Evolutionary conservation across 2,797 vertebrate species (phyloP), one percentile per base, ranked within the genome.

Genomic region (Paramormyrops hopkinsi): DNA sequence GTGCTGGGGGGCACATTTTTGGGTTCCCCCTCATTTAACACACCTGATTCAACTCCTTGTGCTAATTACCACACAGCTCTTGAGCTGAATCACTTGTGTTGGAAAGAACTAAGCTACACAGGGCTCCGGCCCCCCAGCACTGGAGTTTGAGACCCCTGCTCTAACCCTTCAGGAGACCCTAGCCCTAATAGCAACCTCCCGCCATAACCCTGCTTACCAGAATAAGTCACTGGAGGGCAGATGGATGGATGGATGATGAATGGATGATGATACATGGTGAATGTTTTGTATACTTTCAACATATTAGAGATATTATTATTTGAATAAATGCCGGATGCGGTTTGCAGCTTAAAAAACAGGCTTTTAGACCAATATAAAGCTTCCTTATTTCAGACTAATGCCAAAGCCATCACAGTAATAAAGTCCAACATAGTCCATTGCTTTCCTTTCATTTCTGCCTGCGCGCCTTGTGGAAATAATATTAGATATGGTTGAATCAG

Each of bases 401-500:
- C 25, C 87, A 88, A 54, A 69, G 11, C 59, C n/a, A 54, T 88
- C 56, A 88, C 59, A 46, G 37, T 69, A 87, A 87, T 69, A 65
- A 69, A 65, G 59, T 62, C 54, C 25, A 50, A 82, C 88, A 33
- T 14, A 73, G 22, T 44, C 46, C 19, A 73, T 37, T 9, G 33
- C 37, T 4, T 46, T 56, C 29, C 25, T 82, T 76, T 59, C 14
- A 56, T 89, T 46, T 89, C n/a, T 79, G 51, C 59, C 29, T 33
- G 41, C 7, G 22, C 37, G 7, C 53, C 50, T 46, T 41, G 48
- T 89, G 65, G 69, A 82, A 88, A 88, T 79, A 90, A 69, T 89
- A 79, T 87, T 62, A 88, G 51, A n/a, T 69, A 29, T 25, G 79
- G 88, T 59, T 62, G 73, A 89, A 89, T 87, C 85, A 87, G 85